phyloP scores from a whole-genome alignment of 2,888 invertebrate genomes.

The Drosophila fulvimacula region DNA sequence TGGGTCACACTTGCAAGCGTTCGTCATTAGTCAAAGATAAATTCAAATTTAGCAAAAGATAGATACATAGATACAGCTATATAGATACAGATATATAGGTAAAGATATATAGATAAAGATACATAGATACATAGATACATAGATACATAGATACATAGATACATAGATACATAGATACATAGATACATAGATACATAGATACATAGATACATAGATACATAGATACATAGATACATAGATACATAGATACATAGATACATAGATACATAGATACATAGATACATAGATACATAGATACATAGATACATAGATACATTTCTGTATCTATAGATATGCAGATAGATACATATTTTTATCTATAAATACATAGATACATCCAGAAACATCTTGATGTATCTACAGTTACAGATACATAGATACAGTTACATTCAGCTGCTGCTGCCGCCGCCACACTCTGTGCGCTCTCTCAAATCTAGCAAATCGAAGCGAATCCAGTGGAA shows the following conservation, averaged over 20 bases:
- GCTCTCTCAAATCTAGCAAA: constrained; percentile 75
- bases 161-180: too few relatives aligned
- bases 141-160: too few relatives aligned
- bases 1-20: constrained; percentile 65
- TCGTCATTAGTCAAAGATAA: constrained; percentile 68
- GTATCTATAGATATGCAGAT: constrained; percentile 13
- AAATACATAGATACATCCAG: constrained; percentile 23
- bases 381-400: too few relatives aligned
- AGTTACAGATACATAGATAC: constrained; percentile 13
- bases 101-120: not conserved
- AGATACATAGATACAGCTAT: not conserved
- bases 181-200: too few relatives aligned
- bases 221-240: not conserved
- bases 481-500: constrained; percentile 76
- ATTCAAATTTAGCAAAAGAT: constrained; percentile 7
- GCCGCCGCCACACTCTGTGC: constrained; percentile 35
- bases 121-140: not conserved
- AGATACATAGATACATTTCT: constrained; percentile 54
- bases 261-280: too few relatives aligned
- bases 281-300: too few relatives aligned
- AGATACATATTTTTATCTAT: too few relatives aligned
- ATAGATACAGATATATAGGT: not conserved
- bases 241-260: not conserved
- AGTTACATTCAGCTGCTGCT: constrained; percentile 36
- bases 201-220: too few relatives aligned